These are phyloP conservation scores for Sebastes matsubarae DNA, from an alignment of 2,797 vertebrate species.

Conservation along the genomic window DNA sequence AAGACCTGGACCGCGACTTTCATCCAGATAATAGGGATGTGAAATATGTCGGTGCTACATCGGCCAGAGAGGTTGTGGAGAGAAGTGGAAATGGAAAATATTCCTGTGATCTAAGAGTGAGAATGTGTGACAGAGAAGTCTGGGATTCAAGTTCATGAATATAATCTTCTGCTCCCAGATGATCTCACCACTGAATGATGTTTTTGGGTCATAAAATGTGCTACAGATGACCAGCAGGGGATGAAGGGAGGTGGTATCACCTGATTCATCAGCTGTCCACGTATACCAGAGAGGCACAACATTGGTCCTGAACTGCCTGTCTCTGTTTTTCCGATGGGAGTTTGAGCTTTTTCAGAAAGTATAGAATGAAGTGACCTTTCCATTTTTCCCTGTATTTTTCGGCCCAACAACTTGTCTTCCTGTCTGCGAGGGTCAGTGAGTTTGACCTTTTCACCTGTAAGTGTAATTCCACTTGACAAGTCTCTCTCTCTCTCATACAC, in stretches of 20 bases:
- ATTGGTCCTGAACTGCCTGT: background rate
- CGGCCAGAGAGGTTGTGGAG: background rate
- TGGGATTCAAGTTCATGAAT: background rate
- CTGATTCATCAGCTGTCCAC: constrained; percentile 16
- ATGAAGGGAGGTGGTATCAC: background rate
- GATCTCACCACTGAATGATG: constrained; percentile 13
- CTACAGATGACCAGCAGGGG: constrained; percentile 5
- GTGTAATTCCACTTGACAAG: constrained; percentile 59
- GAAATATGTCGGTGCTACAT: background rate
- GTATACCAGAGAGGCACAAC: constrained; percentile 9
- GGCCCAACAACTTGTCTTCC: constrained; percentile 41
- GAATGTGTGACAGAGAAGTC: background rate
- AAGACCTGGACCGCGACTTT: constrained; percentile 28
- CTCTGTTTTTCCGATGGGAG: constrained; percentile 42
- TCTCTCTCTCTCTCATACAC: background rate
- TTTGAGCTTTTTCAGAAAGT: constrained; percentile 39
- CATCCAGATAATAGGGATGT: constrained; percentile 22
- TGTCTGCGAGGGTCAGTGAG: constrained; percentile 37
- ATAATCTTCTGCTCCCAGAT: constrained; percentile 10
- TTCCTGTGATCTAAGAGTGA: background rate
- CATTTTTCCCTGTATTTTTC: constrained; percentile 29
- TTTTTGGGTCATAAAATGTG: constrained; percentile 9
- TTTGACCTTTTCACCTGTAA: constrained; percentile 65
- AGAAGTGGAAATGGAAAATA: background rate
- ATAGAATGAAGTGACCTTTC: constrained; percentile 64